Conservation (phyloP, 2,797 vertebrate genomes). For the Prunella strophiata region DNA sequence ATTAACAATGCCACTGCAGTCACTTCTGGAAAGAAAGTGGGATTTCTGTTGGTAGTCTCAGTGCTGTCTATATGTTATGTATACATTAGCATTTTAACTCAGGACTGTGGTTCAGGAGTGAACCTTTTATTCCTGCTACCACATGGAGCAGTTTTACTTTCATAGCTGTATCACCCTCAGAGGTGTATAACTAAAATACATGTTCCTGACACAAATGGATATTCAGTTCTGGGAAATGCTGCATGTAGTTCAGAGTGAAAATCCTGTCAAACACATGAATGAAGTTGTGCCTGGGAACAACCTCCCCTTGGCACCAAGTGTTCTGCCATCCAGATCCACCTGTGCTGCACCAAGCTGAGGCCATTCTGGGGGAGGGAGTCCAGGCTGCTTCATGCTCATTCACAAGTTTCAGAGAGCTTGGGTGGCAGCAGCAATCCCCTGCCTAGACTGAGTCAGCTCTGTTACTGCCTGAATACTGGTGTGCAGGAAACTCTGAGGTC, state of each 20-base stretch:
- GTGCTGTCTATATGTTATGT: background rate
- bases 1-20: background rate
- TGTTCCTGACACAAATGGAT: background rate
- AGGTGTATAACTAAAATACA: background rate
- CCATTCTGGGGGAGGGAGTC: background rate
- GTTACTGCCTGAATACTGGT: background rate
- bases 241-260: background rate
- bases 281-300: background rate
- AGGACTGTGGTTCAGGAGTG: background rate
- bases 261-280: background rate
- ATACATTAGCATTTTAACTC: background rate
- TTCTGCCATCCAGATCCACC: background rate
- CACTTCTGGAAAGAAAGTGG: background rate
- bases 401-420: background rate
- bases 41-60: background rate
- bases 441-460: background rate
- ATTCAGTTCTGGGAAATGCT: background rate
- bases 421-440: background rate
- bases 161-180: background rate
- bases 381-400: background rate
- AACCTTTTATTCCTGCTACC: background rate
- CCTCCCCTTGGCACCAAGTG: background rate
- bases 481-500: background rate
- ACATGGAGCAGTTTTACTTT: background rate
- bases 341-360: fast-evolving